phyloP scores from a whole-genome alignment of 2,888 invertebrate genomes.

The Hydropsyche betteni region DNA sequence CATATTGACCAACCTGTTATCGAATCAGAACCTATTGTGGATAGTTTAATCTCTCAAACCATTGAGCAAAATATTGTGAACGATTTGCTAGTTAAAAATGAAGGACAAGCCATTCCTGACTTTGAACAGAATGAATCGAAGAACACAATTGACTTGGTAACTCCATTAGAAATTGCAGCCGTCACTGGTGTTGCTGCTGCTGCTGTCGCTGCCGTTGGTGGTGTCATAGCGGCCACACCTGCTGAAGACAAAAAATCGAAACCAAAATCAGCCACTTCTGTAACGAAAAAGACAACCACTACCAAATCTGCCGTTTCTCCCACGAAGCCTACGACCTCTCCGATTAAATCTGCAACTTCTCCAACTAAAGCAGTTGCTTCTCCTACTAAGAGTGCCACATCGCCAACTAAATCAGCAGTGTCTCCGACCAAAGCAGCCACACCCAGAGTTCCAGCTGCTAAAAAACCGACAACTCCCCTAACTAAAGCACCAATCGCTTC shows the following conservation, averaged over 20 bases:
- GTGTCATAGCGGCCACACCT: constrained; percentile 53
- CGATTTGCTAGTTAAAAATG: constrained; percentile 1
- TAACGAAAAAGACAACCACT: constrained; percentile 39
- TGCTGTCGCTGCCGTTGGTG: constrained; percentile 56
- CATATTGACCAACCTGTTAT: background rate
- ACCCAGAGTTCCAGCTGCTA: constrained; percentile 51
- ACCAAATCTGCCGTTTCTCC: constrained; percentile 49
- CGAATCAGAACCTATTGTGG: background rate
- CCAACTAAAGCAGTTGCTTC: constrained; percentile 41
- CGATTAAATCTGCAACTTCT: constrained; percentile 49
- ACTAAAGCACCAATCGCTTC: constrained; percentile 51
- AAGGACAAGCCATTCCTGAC: background rate
- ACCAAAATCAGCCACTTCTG: constrained; percentile 47
- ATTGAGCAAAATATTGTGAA: background rate
- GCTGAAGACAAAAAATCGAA: constrained; percentile 51
- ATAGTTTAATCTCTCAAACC: background rate
- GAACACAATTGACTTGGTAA: constrained; percentile 50
- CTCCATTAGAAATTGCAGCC: constrained; percentile 40
- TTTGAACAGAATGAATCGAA: constrained; percentile 34
- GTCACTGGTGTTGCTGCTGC: constrained; percentile 55
- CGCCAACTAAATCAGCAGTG: constrained; percentile 47
- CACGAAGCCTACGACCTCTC: constrained; percentile 47
- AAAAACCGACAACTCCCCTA: constrained; percentile 49
- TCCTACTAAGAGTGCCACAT: constrained; percentile 48
- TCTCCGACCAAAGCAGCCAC: constrained; percentile 51